phyloP scores from a whole-genome alignment of 2,888 invertebrate genomes.

The Drosophila gaucha region DNA sequence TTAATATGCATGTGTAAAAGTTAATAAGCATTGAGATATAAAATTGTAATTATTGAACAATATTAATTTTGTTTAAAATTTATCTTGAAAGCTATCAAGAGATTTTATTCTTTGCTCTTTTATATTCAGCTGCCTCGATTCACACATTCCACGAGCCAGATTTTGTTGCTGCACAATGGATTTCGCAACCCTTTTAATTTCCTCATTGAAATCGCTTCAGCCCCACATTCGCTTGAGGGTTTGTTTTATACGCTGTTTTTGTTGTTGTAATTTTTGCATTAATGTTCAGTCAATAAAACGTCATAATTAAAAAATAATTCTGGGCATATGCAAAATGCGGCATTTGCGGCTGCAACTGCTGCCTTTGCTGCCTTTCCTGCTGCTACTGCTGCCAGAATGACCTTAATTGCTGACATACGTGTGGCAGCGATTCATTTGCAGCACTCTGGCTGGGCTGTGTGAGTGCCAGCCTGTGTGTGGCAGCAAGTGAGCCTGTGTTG shows the following conservation, averaged over 20 bases:
- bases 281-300: constrained; percentile 78
- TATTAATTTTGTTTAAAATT: too few relatives aligned
- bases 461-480: constrained; percentile 48
- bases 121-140: background rate
- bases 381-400: constrained; percentile 64
- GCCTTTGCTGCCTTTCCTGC: constrained; percentile 17
- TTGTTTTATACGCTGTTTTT: constrained; percentile 8
- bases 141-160: too few relatives aligned
- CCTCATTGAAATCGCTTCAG: constrained; percentile 32
- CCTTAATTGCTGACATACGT: constrained; percentile 77
- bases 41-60: too few relatives aligned
- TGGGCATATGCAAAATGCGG: constrained; percentile 38
- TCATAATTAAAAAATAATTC: constrained; percentile 77
- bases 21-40: too few relatives aligned
- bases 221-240: background rate
- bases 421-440: constrained; percentile 72
- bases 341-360: constrained; percentile 21
- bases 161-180: constrained; percentile 7
- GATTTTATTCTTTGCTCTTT: too few relatives aligned
- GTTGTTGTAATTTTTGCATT: constrained; percentile 53
- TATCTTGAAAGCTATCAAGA: too few relatives aligned
- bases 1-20: too few relatives aligned
- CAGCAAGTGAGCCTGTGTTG: constrained; percentile 67
- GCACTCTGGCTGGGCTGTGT: constrained; percentile 25
- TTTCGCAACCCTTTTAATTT: constrained; percentile 25